Conservation (phyloP, 1,140 invertebrate genomes). For the Drosophila kohkoa region DNA sequence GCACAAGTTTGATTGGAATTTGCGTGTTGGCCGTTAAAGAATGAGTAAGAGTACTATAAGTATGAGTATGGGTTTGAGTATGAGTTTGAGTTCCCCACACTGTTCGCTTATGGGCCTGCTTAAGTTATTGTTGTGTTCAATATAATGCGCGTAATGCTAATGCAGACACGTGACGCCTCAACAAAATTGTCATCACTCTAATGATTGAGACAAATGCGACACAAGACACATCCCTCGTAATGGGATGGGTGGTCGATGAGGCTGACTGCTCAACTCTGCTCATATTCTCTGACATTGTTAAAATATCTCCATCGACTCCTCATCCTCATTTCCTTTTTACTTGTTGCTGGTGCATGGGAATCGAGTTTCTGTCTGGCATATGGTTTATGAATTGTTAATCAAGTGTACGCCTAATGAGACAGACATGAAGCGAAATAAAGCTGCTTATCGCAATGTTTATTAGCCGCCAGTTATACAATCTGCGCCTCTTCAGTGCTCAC, state of each 20-base stretch:
- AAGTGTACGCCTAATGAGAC: conserved; percentile 61
- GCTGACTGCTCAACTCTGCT: neutral
- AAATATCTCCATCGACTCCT: neutral
- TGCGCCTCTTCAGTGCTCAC: neutral
- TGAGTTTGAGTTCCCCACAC: neutral
- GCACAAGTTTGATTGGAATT: conserved; percentile 47
- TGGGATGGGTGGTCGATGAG: neutral
- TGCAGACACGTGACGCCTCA: conserved; percentile 56
- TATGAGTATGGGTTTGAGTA: too few relatives aligned
- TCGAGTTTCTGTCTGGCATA: conserved; percentile 4
- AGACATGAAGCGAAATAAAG: conserved; percentile 41
- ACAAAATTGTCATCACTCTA: conserved; percentile 40
- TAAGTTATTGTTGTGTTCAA: conserved; percentile 38
- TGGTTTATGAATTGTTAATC: conserved; percentile 65
- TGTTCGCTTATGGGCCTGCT: neutral
- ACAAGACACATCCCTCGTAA: neutral
- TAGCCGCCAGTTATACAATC: conserved; percentile 52
- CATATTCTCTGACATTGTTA: neutral
- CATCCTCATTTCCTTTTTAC: neutral
- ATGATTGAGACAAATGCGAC: conserved; percentile 51
- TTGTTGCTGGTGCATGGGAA: conserved; percentile 42
- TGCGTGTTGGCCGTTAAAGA: neutral
- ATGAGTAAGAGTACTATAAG: too few relatives aligned
- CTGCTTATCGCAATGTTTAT: conserved; percentile 67
- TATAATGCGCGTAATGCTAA: conserved; percentile 46